phyloP scores from a whole-genome alignment of 1,140 invertebrate species.

The Wiebesia pumilae region DNA sequence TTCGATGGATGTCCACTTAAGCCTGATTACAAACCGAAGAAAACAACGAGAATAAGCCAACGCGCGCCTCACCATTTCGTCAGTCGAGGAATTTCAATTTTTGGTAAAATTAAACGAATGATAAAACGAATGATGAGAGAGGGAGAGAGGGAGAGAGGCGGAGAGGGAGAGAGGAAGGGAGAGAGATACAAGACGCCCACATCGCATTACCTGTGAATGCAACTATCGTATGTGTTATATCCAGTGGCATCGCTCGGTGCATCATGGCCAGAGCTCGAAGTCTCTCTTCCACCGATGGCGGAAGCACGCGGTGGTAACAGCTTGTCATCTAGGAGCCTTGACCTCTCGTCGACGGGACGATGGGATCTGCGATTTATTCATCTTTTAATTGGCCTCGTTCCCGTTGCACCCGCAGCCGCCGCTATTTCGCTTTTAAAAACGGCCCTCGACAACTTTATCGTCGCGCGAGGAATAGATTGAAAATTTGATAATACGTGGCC shows the following conservation, averaged over 20 bases:
- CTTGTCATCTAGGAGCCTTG: conserved; percentile 40
- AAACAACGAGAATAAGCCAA: no score
- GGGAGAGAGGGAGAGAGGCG: not conserved
- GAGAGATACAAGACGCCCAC: not conserved
- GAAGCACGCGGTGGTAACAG: conserved; percentile 33
- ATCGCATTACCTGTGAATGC: conserved; percentile 8
- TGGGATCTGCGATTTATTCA: conserved; percentile 34
- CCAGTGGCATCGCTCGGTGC: not conserved
- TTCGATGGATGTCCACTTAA: no score
- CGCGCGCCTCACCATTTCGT: no score
- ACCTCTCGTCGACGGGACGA: conserved; percentile 35
- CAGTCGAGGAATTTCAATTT: no score
- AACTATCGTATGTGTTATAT: conserved; percentile 29
- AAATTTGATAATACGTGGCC: not conserved
- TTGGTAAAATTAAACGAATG: no score
- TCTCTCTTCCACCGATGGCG: conserved; percentile 40
- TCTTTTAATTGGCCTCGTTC: conserved; percentile 16
- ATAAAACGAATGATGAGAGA: no score
- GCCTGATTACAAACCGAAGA: no score
- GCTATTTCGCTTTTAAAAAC: not conserved
- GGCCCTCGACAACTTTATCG: conserved; percentile 2
- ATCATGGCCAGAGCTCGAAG: not conserved
- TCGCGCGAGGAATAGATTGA: not conserved
- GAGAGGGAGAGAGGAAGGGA: not conserved
- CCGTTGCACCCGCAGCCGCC: not conserved